Evolutionary conservation across 2,113 vertebrate genomes (phyloP), one percentile per base, ranked within the genome.

Genomic region (Rhinichthys klamathensis): DNA sequence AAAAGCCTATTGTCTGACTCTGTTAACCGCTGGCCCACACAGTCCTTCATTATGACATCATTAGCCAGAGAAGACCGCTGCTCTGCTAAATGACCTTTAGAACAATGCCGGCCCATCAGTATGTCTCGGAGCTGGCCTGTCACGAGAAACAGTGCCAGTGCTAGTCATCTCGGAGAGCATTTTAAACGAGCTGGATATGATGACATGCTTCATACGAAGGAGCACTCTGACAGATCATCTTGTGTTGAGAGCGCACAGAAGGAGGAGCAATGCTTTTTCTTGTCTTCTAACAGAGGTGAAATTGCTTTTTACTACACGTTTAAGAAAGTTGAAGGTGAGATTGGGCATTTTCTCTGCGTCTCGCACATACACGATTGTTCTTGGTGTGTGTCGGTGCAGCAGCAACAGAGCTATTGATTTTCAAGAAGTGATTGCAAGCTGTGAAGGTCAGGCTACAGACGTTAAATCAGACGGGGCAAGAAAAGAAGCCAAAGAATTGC

Each of bases 281-380:
- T 67, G 63, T 72, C 63, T 83, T 49, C 83, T 49, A 73, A 61
- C 83, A 60, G 70, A 84, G 70, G 56, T 77, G 60, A 84, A 76
- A 77, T 67, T 76, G 58, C 73, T 84, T 84, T 76, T 83, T 72
- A 83, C 65, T 58, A 58, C 30, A 72, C 32, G 65, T 58, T 82
- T 70, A 83, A 72, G 30, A 72, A 72, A 83, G 81, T 58, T 83
- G 81, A 83, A 83, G 81, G 81, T 83, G 81, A 72, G 81, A 70
- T 54, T 82, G 80, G 46, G 61, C 63, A 82, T 82, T 72, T 83
- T 83, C 30, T 41, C 12, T 35, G 15, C 8, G 23, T 72, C 67
- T 75, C 60, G 49, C 76, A 80, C 35, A 69, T 67, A 49, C 51
- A 56, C 16, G 18, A 83, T 72, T 54, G 49, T 72, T 83, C 81